These are phyloP conservation scores for Chrysolina haemoptera DNA, from an alignment of 2,888 invertebrate species.

Conservation along the genomic window DNA sequence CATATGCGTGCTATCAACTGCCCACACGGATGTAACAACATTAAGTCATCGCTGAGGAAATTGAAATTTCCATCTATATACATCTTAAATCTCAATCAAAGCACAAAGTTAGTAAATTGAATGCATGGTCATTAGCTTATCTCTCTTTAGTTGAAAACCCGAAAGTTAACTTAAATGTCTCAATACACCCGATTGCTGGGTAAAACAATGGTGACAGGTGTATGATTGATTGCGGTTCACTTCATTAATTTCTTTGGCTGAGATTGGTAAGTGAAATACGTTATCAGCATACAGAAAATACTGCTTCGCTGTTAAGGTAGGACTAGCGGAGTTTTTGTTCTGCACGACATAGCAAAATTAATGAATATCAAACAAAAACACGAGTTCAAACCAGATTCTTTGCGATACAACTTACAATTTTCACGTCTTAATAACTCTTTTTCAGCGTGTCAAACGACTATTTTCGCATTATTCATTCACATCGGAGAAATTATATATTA, in stretches of 20 bases:
- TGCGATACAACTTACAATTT: slow-evolving; percentile 12
- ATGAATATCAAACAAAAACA: slow-evolving; percentile 22
- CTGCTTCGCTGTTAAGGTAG: slow-evolving; percentile 17
- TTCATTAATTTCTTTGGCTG: slow-evolving; percentile 26
- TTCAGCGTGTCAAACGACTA: neutral
- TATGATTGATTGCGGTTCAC: slow-evolving; percentile 34
- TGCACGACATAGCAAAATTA: slow-evolving; percentile 25
- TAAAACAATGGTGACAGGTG: slow-evolving; percentile 46
- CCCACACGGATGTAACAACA: too few species aligned
- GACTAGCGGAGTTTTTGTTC: slow-evolving; percentile 16
- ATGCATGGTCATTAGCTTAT: slow-evolving; percentile 26
- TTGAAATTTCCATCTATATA: neutral
- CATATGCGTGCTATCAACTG: too few species aligned
- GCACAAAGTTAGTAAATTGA: slow-evolving; percentile 8
- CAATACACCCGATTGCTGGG: slow-evolving; percentile 24
- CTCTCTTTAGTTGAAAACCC: slow-evolving; percentile 8
- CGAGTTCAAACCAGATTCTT: neutral
- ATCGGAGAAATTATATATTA: too few species aligned
- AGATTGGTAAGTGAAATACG: slow-evolving; percentile 30
- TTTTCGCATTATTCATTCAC: too few species aligned
- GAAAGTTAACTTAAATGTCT: slow-evolving; percentile 22
- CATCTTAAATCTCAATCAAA: neutral
- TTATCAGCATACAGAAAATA: slow-evolving; percentile 27
- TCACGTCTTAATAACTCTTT: slow-evolving; percentile 20
- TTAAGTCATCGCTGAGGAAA: neutral